These are phyloP conservation scores for Lepidocyrtoides sp. DNA, from an alignment of 2,888 invertebrate genomes.

Conservation along the genomic window DNA sequence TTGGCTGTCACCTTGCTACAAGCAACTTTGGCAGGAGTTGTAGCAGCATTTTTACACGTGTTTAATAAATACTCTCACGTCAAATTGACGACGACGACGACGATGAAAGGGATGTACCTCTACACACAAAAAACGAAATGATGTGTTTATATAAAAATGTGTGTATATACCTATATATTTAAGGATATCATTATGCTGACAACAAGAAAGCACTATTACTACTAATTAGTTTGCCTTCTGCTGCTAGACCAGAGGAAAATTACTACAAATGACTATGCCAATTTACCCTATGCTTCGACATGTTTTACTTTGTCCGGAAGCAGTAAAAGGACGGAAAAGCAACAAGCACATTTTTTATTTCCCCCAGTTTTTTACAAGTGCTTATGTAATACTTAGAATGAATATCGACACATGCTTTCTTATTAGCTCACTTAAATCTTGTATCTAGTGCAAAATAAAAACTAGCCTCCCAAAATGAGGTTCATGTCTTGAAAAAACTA, in stretches of 20 bases:
- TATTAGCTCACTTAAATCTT: too few species aligned
- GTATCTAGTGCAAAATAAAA: too few species aligned
- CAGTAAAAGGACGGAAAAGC: not conserved
- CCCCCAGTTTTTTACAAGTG: too few species aligned
- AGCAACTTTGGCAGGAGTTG: too few species aligned
- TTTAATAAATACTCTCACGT: not conserved
- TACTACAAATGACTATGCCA: not conserved
- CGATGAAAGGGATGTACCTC: too few species aligned
- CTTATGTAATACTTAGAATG: too few species aligned
- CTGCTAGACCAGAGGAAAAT: not conserved
- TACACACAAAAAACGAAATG: too few species aligned
- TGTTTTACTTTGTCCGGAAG: not conserved
- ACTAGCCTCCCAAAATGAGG: too few species aligned
- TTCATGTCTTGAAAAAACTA: too few species aligned
- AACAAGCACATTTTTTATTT: not conserved
- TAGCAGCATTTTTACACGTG: not conserved
- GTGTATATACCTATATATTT: not conserved
- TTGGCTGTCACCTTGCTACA: not conserved
- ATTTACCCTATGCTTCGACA: slow-evolving; percentile 3
- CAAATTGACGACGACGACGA: not conserved
- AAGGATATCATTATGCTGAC: not conserved
- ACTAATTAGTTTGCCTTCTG: slow-evolving; percentile 10
- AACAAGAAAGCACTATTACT: not conserved
- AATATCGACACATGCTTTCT: too few species aligned
- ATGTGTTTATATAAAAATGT: too few species aligned